Base-by-base conservation (phyloP, 2,888 invertebrate species). In the Eurytoma adleriae region DNA sequence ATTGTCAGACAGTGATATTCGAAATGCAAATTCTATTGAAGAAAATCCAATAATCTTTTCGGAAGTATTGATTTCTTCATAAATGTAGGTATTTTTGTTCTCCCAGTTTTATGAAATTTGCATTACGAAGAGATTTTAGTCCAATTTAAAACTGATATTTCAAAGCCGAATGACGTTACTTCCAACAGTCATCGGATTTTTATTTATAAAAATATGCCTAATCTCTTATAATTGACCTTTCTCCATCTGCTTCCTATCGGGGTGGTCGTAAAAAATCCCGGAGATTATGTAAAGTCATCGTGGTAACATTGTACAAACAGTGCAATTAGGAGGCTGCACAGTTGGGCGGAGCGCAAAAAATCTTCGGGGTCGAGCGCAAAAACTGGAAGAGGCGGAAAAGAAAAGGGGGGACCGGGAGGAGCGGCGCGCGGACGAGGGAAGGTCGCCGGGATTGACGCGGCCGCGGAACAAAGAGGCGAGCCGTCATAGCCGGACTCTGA, bases 401-500 rank as follows among this genome's bases (percentile, higher is more conserved):
- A 61, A 40, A 52, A 18, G 20, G 64, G 12, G 40, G 64, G 12
- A 24, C 14, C n/a, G 12, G 24, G 66, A 48, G 30, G 3, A 70
- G 40, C 14, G 0, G 18, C 24, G 71, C 48, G 59, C 67, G 66
- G 67, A 13, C 57, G 52, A n/a, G 20, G 57, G 64, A 56, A 48
- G 62, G 40, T 40, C 57, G 52, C 40, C 52, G 78, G 71, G 59
- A 78, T 71, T 66, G 72, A 72, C 67, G 61, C 40, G 40, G 40
- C 40, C 40, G 40, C 13, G 52, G 68, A 68, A 27, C 68, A 73
- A 72, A 72, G 67, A 52, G 40, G 16, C 54, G 24, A 40, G 7
- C 57, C 66, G 64, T 67, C 72, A 72, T 59, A 72, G 72, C 48
- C 40, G 20, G 20, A 10, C 64, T 13, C 70, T 24, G 57, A 18